These are phyloP conservation scores for Darevskia mixta DNA, from an alignment of 2,797 vertebrate genomes.

Conservation along the genomic window DNA sequence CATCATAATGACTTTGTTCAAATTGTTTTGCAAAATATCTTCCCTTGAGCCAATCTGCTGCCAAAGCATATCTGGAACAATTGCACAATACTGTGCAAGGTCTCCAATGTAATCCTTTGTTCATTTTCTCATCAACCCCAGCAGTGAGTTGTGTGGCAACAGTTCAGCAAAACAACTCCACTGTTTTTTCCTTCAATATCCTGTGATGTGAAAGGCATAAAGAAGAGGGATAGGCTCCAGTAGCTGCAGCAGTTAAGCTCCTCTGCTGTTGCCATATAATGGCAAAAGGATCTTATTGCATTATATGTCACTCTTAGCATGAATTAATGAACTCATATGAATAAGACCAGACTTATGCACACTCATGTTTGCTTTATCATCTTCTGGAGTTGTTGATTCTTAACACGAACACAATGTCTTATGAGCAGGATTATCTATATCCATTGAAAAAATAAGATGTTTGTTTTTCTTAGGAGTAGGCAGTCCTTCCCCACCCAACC, in stretches of 20 bases:
- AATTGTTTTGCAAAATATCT: slow-evolving; percentile 29
- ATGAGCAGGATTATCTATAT: background rate
- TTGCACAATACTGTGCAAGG: background rate
- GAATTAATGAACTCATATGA: background rate
- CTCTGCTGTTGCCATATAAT: background rate
- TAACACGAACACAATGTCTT: background rate
- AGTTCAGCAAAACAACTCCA: slow-evolving; percentile 19
- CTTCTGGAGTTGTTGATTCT: background rate
- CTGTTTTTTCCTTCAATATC: slow-evolving; percentile 16
- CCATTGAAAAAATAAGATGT: background rate
- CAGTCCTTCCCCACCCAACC: background rate
- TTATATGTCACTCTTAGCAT: background rate
- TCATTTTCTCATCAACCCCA: slow-evolving; percentile 33
- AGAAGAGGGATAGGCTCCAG: background rate
- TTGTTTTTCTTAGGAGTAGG: too few species aligned
- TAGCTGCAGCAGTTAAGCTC: background rate
- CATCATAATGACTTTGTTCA: slow-evolving; percentile 28
- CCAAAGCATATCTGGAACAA: slow-evolving; percentile 21
- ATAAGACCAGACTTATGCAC: background rate
- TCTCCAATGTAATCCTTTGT: slow-evolving; percentile 33
- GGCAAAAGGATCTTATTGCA: background rate
- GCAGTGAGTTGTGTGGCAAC: background rate
- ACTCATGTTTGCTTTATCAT: background rate
- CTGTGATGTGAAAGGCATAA: background rate
- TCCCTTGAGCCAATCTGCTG: slow-evolving; percentile 24